Base-by-base conservation (phyloP, 2,888 invertebrate genomes). In the Shargacucullia verbasci region DNA sequence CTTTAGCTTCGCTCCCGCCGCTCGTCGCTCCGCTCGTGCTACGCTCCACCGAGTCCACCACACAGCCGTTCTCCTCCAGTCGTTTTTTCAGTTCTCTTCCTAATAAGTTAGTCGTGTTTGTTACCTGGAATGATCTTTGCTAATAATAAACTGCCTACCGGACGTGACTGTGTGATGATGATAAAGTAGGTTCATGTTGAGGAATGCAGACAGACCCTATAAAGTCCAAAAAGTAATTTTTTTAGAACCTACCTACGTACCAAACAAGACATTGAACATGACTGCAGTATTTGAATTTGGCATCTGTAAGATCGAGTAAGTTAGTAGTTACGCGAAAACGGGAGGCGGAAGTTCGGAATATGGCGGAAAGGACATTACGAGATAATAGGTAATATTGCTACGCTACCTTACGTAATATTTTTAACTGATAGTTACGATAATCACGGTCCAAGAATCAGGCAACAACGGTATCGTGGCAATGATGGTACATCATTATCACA, bases 51-150 rank as follows among this genome's bases (percentile, higher is more conserved):
- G 82, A 78, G 66, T 63, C 79, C 55, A 93, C 92, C 6, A 70
- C 70, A 59, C 90, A 92, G 10, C 89, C 89, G 9, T 71, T 80
- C 10, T 79, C 67, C 69, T 88, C 86, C 9, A 93, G 62, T 33
- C 80, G 81, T 10, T 56, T 68, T 57, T 86, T 89, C 44, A 93
- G 57, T 75, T 86, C 84, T 75, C 66, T 77, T 49, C 92, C 93
- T 67, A 92, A 73, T 45, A 76, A 49, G 68, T 78, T 87, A 45
- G 80, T 82, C 45, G 86, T 82, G 67, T 90, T 86, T 64, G 91
- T 87, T 60, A 93, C 71, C 92, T 91, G 84, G 33, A 85, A 85
- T 49, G 14, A 61, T 50, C 47, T 53, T 49, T 52, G 29, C 37
- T 62, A 55, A 61, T 49, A 49, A 70, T 59, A 59, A 58, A 41